Percentiles rank a stretch among this genome's conserved stretches.
Evolutionary conservation across 2,888 invertebrate genomes (phyloP).

Genomic region (Cephus pulcher): DNA sequence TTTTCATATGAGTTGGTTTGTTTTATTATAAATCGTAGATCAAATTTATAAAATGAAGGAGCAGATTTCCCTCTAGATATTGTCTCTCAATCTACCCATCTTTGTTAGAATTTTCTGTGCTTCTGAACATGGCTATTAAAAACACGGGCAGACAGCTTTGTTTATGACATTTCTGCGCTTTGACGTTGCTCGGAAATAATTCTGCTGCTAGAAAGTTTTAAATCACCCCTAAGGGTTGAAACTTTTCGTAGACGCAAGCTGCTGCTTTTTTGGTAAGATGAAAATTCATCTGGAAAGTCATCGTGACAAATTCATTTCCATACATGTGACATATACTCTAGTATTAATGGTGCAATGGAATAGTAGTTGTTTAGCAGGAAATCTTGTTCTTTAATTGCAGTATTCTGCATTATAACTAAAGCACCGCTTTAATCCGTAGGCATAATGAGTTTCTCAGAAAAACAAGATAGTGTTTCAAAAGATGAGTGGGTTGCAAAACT

Average conservation of each 20-base stretch:
- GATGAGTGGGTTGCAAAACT: slow-evolving; percentile 82
- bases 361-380: neutral
- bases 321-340: neutral
- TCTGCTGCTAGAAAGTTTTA: neutral
- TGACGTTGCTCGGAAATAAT: neutral
- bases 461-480: slow-evolving; percentile 69
- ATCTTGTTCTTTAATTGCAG: neutral
- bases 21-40: no score
- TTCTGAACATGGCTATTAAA: neutral
- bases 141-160: neutral
- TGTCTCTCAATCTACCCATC: neutral
- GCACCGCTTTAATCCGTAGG: neutral
- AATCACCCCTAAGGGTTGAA: neutral
- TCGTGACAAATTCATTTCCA: neutral
- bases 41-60: neutral
- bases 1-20: no score
- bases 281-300: neutral
- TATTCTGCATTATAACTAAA: neutral
- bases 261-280: neutral
- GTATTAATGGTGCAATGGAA: neutral
- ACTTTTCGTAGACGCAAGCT: neutral
- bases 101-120: neutral
- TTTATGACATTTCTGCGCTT: neutral
- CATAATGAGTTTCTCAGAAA: slow-evolving; percentile 68
- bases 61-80: no score